A percentile compares a stretch with the other conserved stretches of the same genome.
Conservation (phyloP, 2,113 vertebrate genomes). For the Myotis lucifugus region DNA sequence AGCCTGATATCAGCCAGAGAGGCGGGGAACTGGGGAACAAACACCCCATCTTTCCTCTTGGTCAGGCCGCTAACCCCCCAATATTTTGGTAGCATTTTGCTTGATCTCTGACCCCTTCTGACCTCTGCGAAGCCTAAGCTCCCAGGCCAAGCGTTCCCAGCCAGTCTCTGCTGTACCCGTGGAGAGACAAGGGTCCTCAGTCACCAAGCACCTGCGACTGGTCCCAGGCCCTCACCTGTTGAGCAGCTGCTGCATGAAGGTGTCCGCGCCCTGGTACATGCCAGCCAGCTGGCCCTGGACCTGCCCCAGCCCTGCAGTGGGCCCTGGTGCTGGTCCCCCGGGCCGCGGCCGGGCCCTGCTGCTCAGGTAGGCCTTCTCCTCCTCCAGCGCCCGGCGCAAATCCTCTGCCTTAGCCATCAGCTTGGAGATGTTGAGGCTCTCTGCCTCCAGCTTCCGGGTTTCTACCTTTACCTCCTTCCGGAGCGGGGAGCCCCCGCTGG, state of each 20-base stretch:
- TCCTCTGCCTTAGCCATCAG: slow-evolving; percentile 98
- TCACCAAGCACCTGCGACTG: rapidly evolving
- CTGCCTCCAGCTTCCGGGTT: slow-evolving; percentile 89
- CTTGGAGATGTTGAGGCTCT: slow-evolving; percentile 96
- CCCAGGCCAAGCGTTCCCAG: not conserved
- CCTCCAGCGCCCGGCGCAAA: slow-evolving; percentile 93
- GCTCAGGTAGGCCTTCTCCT: slow-evolving; percentile 93
- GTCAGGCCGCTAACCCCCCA: not conserved
- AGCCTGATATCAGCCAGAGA: not conserved
- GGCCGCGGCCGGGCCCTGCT: slow-evolving; percentile 89
- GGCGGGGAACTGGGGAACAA: not conserved
- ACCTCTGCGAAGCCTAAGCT: not conserved
- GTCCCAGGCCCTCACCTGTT: slow-evolving; percentile 89
- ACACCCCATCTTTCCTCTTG: not conserved
- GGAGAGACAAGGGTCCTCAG: not conserved
- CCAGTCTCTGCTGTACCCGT: not conserved
- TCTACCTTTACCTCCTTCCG: slow-evolving; percentile 85
- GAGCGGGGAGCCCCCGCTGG: slow-evolving; percentile 84
- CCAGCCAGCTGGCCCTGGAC: slow-evolving; percentile 90
- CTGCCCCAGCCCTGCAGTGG: slow-evolving; percentile 88
- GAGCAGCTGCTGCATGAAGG: slow-evolving; percentile 97
- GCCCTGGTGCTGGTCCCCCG: slow-evolving; percentile 54
- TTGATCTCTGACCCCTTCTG: not conserved
- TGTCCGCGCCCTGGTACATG: slow-evolving; percentile 94
- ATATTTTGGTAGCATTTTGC: not conserved